phyloP scores from a whole-genome alignment of 2,797 vertebrate species.

The Strix occidentalis region DNA sequence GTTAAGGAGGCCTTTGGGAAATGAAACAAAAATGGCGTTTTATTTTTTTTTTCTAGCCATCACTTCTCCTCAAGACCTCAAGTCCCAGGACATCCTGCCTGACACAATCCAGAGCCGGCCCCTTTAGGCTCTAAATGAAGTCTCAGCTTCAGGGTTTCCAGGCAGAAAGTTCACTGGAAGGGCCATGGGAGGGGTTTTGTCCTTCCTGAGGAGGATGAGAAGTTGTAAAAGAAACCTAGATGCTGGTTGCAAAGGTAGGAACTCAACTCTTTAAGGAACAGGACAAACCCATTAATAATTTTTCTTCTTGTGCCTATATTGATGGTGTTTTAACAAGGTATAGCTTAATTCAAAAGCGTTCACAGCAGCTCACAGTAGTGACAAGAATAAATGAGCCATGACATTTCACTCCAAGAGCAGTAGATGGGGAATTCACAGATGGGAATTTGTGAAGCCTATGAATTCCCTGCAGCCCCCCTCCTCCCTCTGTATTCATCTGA shows the following conservation, averaged over 20 bases:
- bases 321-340: not conserved
- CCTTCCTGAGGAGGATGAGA: not conserved
- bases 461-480: not conserved
- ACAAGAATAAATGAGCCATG: constrained; percentile 5
- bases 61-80: constrained; percentile 6
- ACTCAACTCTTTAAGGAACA: not conserved
- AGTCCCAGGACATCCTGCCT: constrained; percentile 15
- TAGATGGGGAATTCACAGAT: not conserved
- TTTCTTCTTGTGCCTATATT: not conserved
- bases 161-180: constrained; percentile 21
- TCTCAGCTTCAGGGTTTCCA: constrained; percentile 5
- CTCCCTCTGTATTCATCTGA: not conserved
- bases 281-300: not conserved
- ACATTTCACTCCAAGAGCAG: not conserved
- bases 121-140: constrained; percentile 8
- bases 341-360: not conserved
- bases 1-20: constrained; percentile 46
- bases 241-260: not conserved
- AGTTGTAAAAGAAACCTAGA: not conserved
- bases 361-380: not conserved
- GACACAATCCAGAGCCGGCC: constrained; percentile 43
- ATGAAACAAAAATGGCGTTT: constrained; percentile 15
- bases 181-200: not conserved
- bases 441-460: not conserved
- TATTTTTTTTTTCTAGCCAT: not conserved